phyloP scores from a whole-genome alignment of 2,113 vertebrate species.

The Colinus virginianus region DNA sequence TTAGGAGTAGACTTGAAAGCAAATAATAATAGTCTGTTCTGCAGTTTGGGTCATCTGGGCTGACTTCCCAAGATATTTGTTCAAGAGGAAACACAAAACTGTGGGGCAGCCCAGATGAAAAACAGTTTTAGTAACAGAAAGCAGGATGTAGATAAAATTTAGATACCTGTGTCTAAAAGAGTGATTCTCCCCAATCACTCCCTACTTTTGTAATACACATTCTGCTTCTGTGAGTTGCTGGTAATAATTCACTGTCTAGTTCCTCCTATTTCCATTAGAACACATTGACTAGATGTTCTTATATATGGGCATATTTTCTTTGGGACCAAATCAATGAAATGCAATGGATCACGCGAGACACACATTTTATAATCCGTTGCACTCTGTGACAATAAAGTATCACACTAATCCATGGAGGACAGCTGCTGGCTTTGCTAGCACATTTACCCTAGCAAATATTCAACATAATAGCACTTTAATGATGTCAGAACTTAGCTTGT shows the following conservation, averaged over 20 bases:
- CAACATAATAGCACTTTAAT: neutral
- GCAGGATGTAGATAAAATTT: neutral
- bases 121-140: neutral
- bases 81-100: neutral
- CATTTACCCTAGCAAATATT: neutral
- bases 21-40: neutral
- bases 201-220: neutral
- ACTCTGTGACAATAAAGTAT: neutral
- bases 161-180: neutral
- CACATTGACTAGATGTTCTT: neutral
- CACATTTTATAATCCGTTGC: neutral
- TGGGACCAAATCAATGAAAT: neutral
- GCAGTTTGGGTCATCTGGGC: neutral
- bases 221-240: neutral
- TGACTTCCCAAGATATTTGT: neutral
- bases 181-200: neutral
- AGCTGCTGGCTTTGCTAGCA: neutral
- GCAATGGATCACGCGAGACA: fast-evolving
- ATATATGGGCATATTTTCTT: neutral
- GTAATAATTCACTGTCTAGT: neutral
- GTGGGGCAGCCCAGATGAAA: neutral
- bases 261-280: neutral
- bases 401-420: fast-evolving
- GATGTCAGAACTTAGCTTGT: neutral
- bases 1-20: neutral